Evolutionary conservation across 2,888 invertebrate genomes (phyloP).

Genomic region (Scrobipalpa costella): DNA sequence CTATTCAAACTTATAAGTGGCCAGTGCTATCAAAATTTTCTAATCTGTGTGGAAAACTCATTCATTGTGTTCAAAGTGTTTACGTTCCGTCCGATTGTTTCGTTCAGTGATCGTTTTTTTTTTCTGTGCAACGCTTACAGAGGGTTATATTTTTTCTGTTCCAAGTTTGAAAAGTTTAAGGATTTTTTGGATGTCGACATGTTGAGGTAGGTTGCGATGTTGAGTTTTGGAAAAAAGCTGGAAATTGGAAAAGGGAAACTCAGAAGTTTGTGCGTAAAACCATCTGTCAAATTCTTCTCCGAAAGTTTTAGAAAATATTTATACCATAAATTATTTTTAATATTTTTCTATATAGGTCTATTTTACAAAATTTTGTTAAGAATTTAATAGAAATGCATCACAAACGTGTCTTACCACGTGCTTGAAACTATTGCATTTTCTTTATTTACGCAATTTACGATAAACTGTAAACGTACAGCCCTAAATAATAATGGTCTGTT

Average conservation of each 20-base stretch:
- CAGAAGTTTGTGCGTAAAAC: not conserved
- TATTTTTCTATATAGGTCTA: not conserved
- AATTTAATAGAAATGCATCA: not conserved
- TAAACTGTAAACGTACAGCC: not conserved
- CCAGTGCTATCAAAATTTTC: not conserved
- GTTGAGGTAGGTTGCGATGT: slow-evolving; percentile 10
- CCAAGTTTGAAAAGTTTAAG: slow-evolving; percentile 12
- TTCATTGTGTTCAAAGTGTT: slow-evolving; percentile 58
- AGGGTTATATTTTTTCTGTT: slow-evolving; percentile 8
- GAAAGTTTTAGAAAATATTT: not conserved
- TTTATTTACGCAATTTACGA: slow-evolving; percentile 6
- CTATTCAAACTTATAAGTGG: slow-evolving; percentile 2
- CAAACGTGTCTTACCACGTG: slow-evolving; percentile 1
- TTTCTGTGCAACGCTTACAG: slow-evolving; percentile 14
- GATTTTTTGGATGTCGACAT: slow-evolving; percentile 8
- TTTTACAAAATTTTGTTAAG: not conserved
- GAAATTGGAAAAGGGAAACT: not conserved
- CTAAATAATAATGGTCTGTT: not conserved
- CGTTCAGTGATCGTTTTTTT: slow-evolving; percentile 10
- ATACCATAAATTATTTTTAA: not conserved
- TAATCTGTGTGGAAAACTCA: not conserved
- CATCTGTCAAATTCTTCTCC: slow-evolving; percentile 5
- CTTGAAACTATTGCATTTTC: not conserved
- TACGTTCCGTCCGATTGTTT: slow-evolving; percentile 43
- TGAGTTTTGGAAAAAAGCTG: not conserved